Evolutionary conservation across 30 jellyfish, hydroid and myxozoan genomes (phyloP), one percentile per base, ranked within the genome.

Genomic region (Aurelia sp.): DNA sequence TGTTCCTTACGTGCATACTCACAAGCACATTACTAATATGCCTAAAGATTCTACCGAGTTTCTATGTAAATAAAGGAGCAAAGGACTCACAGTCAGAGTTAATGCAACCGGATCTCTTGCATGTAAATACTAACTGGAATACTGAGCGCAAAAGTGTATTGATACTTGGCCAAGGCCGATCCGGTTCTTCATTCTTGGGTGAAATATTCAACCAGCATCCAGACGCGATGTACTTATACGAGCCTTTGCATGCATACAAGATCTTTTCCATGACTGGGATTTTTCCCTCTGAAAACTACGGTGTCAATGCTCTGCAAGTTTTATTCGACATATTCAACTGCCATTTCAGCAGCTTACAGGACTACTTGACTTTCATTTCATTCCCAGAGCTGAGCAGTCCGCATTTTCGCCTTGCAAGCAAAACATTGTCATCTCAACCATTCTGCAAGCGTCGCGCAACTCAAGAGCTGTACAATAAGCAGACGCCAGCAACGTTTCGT

Each of bases 131-230:
- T 19, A 73, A 48, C 78, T 84, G 93, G 93, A 77, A 67, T 5
- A 8, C 18, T 4, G 72, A 73, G 52, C 78, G 90, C 13, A 83
- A 73, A 53, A 95, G 74, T 12, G 88, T 96, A 12, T 62, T 91
- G 20, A 91, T 96, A 7, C 67, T 84, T 78, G 92, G 98, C 62
- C 97, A 83, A 60, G 97, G 97, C n/a, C 93, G 99, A 31, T 96
- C 99, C 1, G 99, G 99, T 35, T 96, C 99, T 0, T 96, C 99
- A 6, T 96, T 96, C 78, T 89, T 96, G 33, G 99, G 99, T 8
- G 98, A 96, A 86, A 86, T 96, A 30, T 96, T 96, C 93, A 96
- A 96, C 79, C 97, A 91, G 31, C 91, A 91, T 52, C 90, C 92
- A 3, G 95, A 90, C 27, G 97, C 81, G 13, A 79, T 96, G 89